Base-by-base conservation (phyloP, 2,888 invertebrate species). In the Linyphia triangularis region DNA sequence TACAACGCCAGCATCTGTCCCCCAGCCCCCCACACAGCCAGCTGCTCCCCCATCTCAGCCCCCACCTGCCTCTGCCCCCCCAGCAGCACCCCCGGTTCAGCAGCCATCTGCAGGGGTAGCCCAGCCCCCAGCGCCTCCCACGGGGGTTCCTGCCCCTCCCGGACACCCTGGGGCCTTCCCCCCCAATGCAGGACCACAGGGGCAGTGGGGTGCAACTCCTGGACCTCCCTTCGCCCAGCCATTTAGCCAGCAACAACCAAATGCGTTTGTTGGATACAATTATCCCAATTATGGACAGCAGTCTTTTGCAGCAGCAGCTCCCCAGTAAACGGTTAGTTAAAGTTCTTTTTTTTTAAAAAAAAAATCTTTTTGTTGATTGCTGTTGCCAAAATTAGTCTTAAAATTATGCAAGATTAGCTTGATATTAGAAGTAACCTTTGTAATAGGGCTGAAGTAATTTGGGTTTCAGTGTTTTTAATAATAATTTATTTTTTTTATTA, bases 231-330 rank as follows among this genome's bases (percentile, higher is more conserved):
- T 33, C 13, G 85, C 81, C n/a, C 85, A 73, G 1, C 85, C 70
- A 40, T 26, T 26, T 10, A 40, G 26, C 3, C 83, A 85, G 40
- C 89, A 89, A 37, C 89, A 89, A 37, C 89, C 82, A 5, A 89
- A 89, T 81, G 82, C 89, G 30, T 89, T 73, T 63, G 81, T 85
- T 13, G 89, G 89, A 28, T 89, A 89, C 59, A 85, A 85, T 51
- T 89, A 82, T 61, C 85, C 89, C 16, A 67, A 63, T 40, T 89
- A 89, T 75, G 89, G 89, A 16, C 85, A 85, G 69, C 89, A 85
- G 22, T 72, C 75, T 22, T 85, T 81, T 40, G 22, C 85, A 30
- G 81, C 85, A 24, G 81, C 81, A 33, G 79, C 79, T 10, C 85
- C 82, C 9, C 81, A 85, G 40, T 85, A 85, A 79, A 26, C 72